phyloP scores from a whole-genome alignment of 2,797 vertebrate species.

The Lutjanus campechanus region DNA sequence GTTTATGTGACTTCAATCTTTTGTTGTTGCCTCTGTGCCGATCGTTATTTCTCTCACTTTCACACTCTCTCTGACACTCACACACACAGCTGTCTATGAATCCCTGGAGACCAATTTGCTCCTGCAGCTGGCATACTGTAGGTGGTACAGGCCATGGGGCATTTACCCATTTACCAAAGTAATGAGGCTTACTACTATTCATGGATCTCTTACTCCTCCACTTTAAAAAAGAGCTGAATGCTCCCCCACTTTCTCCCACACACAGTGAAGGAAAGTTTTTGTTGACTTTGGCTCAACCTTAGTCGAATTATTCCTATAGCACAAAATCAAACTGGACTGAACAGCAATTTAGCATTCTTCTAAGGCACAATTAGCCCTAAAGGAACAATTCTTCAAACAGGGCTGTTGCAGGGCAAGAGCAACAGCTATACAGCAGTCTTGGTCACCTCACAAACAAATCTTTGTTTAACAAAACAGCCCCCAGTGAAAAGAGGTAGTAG shows the following conservation, averaged over 20 bases:
- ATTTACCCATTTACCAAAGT: constrained; percentile 84
- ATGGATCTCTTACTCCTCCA: constrained; percentile 68
- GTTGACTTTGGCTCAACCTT: constrained; percentile 54
- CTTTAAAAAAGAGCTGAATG: constrained; percentile 52
- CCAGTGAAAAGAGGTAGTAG: constrained; percentile 2
- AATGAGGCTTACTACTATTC: constrained; percentile 81
- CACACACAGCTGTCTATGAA: constrained; percentile 64
- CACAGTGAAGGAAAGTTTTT: constrained; percentile 48
- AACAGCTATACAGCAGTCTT: not conserved
- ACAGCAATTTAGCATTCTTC: constrained; percentile 33
- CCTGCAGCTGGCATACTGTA: constrained; percentile 77
- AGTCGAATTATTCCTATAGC: constrained; percentile 38
- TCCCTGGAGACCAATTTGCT: constrained; percentile 81
- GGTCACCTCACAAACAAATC: not conserved
- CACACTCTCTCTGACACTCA: constrained; percentile 36
- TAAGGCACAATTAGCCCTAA: constrained; percentile 21
- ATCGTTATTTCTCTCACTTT: constrained; percentile 58
- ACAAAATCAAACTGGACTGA: constrained; percentile 39
- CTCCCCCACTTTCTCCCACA: constrained; percentile 56
- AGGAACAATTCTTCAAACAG: constrained; percentile 28
- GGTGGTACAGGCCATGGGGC: constrained; percentile 82
- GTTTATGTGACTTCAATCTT: constrained; percentile 58
- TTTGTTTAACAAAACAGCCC: constrained; percentile 31
- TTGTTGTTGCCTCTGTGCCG: constrained; percentile 54
- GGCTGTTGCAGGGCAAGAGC: constrained; percentile 9